phyloP scores from a whole-genome alignment of 2,797 vertebrate genomes.

The Diceros bicornis region DNA sequence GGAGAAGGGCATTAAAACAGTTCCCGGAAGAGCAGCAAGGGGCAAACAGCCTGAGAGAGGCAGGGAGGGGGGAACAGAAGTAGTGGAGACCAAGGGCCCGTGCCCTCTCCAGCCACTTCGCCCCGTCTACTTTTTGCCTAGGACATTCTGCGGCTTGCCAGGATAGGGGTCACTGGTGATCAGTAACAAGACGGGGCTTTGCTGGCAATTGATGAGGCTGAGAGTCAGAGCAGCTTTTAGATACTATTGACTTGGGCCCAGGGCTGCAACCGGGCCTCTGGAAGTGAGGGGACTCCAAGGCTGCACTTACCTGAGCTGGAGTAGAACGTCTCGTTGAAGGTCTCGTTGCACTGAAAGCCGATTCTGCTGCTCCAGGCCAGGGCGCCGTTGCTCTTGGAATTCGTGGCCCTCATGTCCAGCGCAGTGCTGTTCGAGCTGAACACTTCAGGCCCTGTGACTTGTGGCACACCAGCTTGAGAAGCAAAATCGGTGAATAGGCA shows the following conservation, averaged over 20 bases:
- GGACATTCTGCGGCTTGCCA: background rate
- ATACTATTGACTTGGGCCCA: background rate
- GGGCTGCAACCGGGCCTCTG: background rate
- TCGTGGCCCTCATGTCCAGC: slow-evolving; percentile 60
- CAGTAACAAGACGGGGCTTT: background rate
- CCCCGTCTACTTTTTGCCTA: background rate
- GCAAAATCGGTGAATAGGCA: slow-evolving; percentile 88
- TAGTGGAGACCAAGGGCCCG: background rate
- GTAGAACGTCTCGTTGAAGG: accelerated
- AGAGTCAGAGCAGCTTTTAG: background rate
- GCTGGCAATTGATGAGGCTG: background rate
- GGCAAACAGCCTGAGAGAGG: background rate
- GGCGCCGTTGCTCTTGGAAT: slow-evolving; percentile 82
- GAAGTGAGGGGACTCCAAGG: background rate
- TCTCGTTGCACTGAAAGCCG: accelerated
- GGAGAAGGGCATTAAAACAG: background rate
- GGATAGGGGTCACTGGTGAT: background rate
- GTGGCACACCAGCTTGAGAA: accelerated
- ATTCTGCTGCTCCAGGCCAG: slow-evolving; percentile 77
- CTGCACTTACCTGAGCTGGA: slow-evolving; percentile 41
- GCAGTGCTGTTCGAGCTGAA: background rate
- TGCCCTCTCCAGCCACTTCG: background rate
- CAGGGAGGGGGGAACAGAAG: background rate
- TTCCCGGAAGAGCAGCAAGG: background rate
- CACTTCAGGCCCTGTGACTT: accelerated